Base-by-base conservation (phyloP, 2,888 invertebrate species). In the Conus canariensis region DNA sequence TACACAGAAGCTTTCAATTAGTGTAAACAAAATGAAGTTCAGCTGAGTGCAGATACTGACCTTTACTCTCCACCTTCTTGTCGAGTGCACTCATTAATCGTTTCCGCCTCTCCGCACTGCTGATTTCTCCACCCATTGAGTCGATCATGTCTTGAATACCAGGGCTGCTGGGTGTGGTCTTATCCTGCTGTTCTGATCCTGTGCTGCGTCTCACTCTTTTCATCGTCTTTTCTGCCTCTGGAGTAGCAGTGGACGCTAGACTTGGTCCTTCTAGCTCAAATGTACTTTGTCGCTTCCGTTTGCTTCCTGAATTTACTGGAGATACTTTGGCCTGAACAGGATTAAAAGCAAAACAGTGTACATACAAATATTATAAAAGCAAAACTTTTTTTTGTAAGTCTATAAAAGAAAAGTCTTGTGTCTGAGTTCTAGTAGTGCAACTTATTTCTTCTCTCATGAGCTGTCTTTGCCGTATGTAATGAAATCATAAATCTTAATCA, bases 31-130 rank as follows among this genome's bases (percentile, higher is more conserved):
- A 45, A 45, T 45, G 45, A 45, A 45, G 45, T 45, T 45, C 45
- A 45, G 45, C 4, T 45, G 45, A 45, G 45, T 45, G 45, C 4
- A 45, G 45, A 45, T 45, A 64, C 64, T 86, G 64, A 91, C 94
- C 90, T 92, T 93, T 93, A 5, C 90, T 90, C 60, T 93, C 91
- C 10, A 94, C 94, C 77, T 94, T 95, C 89, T 93, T 94, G 85
- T 94, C 94, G 16, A 95, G 92, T 59, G 93, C 94, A 59, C 93
- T 91, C 91, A 95, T 89, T 9, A 95, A 90, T 19, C 89, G 93
- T 6, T 93, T 90, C 83, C 94, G 94, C 93, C 94, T 93, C 90
- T 95, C 94, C 9, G 92, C 93, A 88, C 92, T 92, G 19, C 90
- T 91, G 93, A 94, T 93, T 10, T 93, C 93, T n/a, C 92, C 91